Evolutionary conservation across 2,888 invertebrate species (phyloP), one percentile per base, ranked within the genome.

Genomic region (Orthosia cruda): DNA sequence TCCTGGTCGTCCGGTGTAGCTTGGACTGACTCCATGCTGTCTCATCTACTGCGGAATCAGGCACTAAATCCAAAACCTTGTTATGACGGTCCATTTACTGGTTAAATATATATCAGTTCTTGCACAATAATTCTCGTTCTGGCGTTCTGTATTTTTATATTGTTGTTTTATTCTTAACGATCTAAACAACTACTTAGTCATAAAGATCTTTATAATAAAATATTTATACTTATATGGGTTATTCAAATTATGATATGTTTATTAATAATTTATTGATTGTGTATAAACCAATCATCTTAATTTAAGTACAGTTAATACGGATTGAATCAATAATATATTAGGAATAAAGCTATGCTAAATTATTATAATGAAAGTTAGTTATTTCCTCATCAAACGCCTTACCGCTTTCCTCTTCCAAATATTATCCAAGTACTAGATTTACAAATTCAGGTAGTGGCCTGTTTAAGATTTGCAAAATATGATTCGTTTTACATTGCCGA

Each of bases 1-100:
- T 95, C 95, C 83, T 94, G 95, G 80, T 94, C 94, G 77, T 93
- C 94, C 85, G 93, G 87, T 79, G 92, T 84, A 80, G 93, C 89
- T 87, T 93, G 95, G 77, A 93, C 87, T 70, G 94, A 92, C 89
- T 95, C 95, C 96, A 96, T 96, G 89, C 90, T 92, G 90, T 89
- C 88, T 89, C 90, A 91, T 91, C 84, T 89, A 88, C 83, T 88
- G 88, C 85, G 77, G 85, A 85, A 88, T 91, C 77, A 66, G 75
- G 74, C 89, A 91, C 88, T 88, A 85, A 85, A 84, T 83, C 84
- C 83, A 73, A 87, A 85, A 73, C 74, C 68, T 76, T 80, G 85
- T 77, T 85, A 89, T 83, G 89, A 92, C 90, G 90, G 94, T 94
- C 94, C 95, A 96, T 95, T 94, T 93, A 93, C 90, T 85, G 71